phyloP scores from a whole-genome alignment of 2,888 invertebrate species.

The Athrips mouffetella region DNA sequence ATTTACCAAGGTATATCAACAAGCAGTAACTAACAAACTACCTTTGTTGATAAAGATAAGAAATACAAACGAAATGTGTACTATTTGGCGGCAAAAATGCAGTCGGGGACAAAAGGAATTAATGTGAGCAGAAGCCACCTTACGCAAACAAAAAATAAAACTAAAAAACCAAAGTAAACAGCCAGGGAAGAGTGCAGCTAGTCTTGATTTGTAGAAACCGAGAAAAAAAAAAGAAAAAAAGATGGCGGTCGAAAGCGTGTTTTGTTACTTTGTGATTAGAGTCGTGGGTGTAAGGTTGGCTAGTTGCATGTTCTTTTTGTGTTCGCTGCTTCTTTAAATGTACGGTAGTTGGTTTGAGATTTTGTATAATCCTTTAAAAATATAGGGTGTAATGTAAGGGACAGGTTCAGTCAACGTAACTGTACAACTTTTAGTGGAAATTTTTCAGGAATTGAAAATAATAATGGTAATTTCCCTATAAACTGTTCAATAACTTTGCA shows the following conservation, averaged over 20 bases:
- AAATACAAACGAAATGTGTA: conserved; percentile 26
- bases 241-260: conserved; percentile 9
- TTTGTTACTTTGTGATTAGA: conserved; percentile 14
- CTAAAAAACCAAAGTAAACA: conserved; percentile 9
- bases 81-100: conserved; percentile 32
- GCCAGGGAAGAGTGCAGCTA: conserved; percentile 21
- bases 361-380: no score
- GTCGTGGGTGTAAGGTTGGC: background rate
- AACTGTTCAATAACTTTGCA: no score
- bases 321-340: no score
- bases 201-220: conserved; percentile 34
- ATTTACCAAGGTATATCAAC: background rate
- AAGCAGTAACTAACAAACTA: conserved; percentile 7
- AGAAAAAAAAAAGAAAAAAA: conserved; percentile 5
- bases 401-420: no score
- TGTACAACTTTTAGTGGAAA: no score
- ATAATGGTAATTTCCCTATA: no score
- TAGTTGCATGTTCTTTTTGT: background rate
- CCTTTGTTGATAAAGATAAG: conserved; percentile 31
- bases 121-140: conserved; percentile 35
- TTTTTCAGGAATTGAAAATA: no score
- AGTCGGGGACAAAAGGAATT: conserved; percentile 40
- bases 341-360: no score
- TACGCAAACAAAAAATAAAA: conserved; percentile 27
- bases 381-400: no score